phyloP scores from a whole-genome alignment of 2,797 vertebrate genomes.

The Syngnathus rostellatus region DNA sequence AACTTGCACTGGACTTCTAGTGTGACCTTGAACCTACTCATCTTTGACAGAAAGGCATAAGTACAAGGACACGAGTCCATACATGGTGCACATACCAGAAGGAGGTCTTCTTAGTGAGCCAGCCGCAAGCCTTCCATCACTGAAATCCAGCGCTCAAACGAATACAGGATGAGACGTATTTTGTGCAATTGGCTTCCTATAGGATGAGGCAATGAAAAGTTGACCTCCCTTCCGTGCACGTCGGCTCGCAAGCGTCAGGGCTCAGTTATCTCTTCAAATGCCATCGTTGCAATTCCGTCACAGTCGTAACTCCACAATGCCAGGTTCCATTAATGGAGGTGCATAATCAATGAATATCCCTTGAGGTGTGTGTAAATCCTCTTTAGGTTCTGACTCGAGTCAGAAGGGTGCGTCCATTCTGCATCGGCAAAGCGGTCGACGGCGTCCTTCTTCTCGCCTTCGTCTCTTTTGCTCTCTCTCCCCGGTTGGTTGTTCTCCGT shows the following conservation, averaged over 20 bases:
- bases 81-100: background rate
- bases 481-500: slow-evolving; percentile 33
- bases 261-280: slow-evolving; percentile 34
- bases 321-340: slow-evolving; percentile 22
- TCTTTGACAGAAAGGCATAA: background rate
- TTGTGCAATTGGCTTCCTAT: background rate
- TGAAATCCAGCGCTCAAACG: slow-evolving; percentile 7
- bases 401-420: slow-evolving; percentile 58
- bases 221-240: slow-evolving; percentile 36
- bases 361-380: slow-evolving; percentile 42
- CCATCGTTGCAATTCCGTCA: slow-evolving; percentile 30
- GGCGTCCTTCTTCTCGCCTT: slow-evolving; percentile 47
- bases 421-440: slow-evolving; percentile 49
- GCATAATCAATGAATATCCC: slow-evolving; percentile 21
- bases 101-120: background rate
- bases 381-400: slow-evolving; percentile 37
- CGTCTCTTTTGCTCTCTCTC: slow-evolving; percentile 36
- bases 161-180: background rate
- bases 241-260: slow-evolving; percentile 29
- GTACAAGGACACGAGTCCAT: no score
- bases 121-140: slow-evolving; percentile 10
- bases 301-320: slow-evolving; percentile 47
- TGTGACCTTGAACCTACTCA: slow-evolving; percentile 43
- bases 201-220: slow-evolving; percentile 19
- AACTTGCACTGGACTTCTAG: slow-evolving; percentile 23